Evolutionary conservation across 1,140 invertebrate genomes (phyloP), one percentile per base, ranked within the genome.

Genomic region (Philopotamus ludificatus): DNA sequence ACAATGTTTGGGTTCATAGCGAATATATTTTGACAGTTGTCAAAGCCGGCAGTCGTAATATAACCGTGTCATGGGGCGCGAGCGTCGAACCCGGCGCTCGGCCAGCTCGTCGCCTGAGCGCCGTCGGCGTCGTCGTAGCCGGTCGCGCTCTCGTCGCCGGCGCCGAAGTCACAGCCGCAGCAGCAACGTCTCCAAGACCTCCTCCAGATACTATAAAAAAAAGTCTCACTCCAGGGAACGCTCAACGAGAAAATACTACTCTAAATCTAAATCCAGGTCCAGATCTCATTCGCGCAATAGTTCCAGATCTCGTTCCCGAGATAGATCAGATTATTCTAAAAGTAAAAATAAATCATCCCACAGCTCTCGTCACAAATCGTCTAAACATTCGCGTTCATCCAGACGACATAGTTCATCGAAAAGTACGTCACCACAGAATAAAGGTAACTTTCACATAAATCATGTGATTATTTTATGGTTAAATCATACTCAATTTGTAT

Each of bases 331-430:
- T 23, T 25, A 21, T 59, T 63, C 66, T 8, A 57, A 26, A 49
- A 26, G n/a, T 1, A 67, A 58, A 51, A 42, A 58, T 50, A 63
- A 67, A 41, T 53, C 44, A 18, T 65, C 54, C 9, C 42, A 53
- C 4, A 34, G 28, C 28, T n/a, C n/a, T n/a, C n/a, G n/a, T n/a
- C 28, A 62, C 21, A 62, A 63, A 22, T 62, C 50, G 18, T 57
- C 53, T 12, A 67, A 67, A 28, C 22, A 20, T 16, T 9, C 9
- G n/a, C 49, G 62, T 50, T 41, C 49, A 12, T 51, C 59, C 12
- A 67, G 53, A 21, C 63, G 39, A 59, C 62, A 34, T 9, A 63
- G 60, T 28, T 63, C 60, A 10, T 67, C 66, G 7, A 49, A 60
- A 63, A 67, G 66, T 26, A 8, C 41, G 0, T 63, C 66, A 16